phyloP scores from a whole-genome alignment of 2,797 vertebrate species.

The Tokudaia tokunoshimensis region DNA sequence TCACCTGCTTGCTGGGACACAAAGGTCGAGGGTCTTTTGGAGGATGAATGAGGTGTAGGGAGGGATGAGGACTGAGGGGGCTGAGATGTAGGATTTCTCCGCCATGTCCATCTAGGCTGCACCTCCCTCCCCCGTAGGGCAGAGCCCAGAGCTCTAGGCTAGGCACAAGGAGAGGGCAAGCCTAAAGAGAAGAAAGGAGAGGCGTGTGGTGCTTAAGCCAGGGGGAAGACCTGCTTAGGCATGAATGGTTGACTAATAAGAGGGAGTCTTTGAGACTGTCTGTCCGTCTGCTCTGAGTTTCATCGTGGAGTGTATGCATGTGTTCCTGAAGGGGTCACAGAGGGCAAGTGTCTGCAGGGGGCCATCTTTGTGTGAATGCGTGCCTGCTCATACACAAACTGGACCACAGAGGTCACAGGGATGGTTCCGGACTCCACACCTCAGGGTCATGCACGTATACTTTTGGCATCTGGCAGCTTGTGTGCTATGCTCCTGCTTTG shows the following conservation, averaged over 20 bases:
- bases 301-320: background rate
- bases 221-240: background rate
- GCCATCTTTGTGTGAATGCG: background rate
- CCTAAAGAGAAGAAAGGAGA: background rate
- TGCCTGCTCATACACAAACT: accelerated
- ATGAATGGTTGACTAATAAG: background rate
- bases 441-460: background rate
- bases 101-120: background rate
- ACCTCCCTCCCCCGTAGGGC: accelerated
- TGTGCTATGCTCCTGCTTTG: background rate
- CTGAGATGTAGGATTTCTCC: background rate
- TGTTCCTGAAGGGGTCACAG: background rate
- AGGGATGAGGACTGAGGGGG: background rate
- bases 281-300: background rate
- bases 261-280: background rate
- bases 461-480: background rate
- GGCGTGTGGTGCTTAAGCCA: background rate
- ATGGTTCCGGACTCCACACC: background rate
- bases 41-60: background rate
- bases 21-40: background rate
- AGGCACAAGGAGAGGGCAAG: background rate
- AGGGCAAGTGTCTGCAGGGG: background rate
- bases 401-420: background rate
- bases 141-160: background rate
- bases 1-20: constrained; percentile 42